phyloP scores from a whole-genome alignment of 2,113 vertebrate genomes.

The Daphoenositta chrysoptera region DNA sequence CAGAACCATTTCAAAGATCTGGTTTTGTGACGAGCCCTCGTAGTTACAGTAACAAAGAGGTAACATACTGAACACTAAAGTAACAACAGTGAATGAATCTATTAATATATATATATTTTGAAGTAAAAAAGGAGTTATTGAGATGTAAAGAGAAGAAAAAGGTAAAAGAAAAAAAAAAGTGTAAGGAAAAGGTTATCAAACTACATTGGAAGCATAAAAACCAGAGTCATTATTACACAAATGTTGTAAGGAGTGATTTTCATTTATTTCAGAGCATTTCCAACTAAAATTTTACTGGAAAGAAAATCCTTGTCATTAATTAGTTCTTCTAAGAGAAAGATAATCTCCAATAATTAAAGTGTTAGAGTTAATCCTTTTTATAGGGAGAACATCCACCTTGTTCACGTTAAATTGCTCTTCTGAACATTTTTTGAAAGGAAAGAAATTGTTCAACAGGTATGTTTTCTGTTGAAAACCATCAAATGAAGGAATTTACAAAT shows the following conservation, averaged over 20 bases:
- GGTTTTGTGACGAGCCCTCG: neutral
- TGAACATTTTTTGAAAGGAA: neutral
- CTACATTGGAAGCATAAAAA: neutral
- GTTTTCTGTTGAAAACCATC: neutral
- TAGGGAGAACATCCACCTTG: neutral
- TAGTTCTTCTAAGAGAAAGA: conserved; percentile 4
- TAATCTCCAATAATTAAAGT: conserved; percentile 33
- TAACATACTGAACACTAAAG: neutral
- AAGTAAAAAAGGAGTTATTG: neutral
- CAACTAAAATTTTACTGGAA: neutral
- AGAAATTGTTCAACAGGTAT: neutral
- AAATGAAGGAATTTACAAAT: neutral
- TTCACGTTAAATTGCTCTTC: neutral
- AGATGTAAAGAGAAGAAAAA: neutral
- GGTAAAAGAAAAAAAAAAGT: neutral
- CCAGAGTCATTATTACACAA: neutral
- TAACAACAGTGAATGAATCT: neutral
- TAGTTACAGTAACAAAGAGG: neutral
- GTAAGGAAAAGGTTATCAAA: neutral
- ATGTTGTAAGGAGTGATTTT: neutral
- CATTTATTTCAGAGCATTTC: conserved; percentile 7
- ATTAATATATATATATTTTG: neutral
- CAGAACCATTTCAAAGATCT: neutral
- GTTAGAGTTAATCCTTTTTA: conserved; percentile 9
- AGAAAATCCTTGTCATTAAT: conserved; percentile 24